Base-by-base conservation (phyloP, 2,797 vertebrate species). In the Helarctos malayanus region DNA sequence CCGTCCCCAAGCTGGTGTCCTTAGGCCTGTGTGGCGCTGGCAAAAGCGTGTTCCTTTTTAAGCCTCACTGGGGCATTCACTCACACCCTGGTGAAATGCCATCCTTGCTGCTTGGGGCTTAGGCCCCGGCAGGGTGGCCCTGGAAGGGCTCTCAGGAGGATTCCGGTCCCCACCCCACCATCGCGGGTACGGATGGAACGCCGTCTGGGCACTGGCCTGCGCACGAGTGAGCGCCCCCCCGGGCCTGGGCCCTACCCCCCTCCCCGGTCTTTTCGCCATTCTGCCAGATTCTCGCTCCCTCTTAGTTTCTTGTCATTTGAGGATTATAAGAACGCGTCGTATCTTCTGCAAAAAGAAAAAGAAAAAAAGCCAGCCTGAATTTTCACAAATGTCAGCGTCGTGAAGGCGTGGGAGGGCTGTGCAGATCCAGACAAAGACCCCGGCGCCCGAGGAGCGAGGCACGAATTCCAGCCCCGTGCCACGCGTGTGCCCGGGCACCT, bases 101-200 rank as follows among this genome's bases (percentile, higher is more conserved):
- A 1, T 61, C 15, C 21, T 54, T 0, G 11, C 69, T 59, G 47
- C 82, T 71, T 29, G n/a, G 63, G 81, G 56, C 15, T 87, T 6
- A 45, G 29, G 49, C 29, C 27, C 29, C 14, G 13, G 79, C 8
- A 4, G 52, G 32, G 27, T 11, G 71, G 68, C 27, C 45, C 38
- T 32, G 75, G 29, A 32, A 61, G 32, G 68, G n/a, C 25, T 25
- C 7, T 38, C 7, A 0, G 38, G 71, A 16, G 15, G 78, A 23
- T 27, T 32, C 16, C 19, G 45, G 52, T 25, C 47, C 21, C 10
- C n/a, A 5, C 47, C 69, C 16, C 4, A 6, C 23, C 56, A 25
- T 75, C 18, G 0, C 21, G 3, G 38, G 19, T 0, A 8, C 13
- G 32, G 63, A 21, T 0, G 2, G n/a, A 19, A 4, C 3, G 0